Evolutionary conservation across 2,797 vertebrate species (phyloP).

Genomic region (Emydoidea blandingii): DNA sequence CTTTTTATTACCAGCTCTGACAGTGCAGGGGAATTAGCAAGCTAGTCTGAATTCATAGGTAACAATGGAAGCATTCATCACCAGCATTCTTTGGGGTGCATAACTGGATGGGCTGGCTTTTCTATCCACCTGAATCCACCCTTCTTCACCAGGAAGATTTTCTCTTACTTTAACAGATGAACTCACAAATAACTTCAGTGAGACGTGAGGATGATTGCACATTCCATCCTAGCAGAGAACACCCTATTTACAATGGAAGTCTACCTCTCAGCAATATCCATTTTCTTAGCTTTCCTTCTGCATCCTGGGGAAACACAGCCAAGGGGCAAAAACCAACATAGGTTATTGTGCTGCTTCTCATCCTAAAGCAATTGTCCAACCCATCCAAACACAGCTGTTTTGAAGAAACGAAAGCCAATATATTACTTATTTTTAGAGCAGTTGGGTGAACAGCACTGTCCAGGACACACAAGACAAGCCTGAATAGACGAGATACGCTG

Average conservation of each 20-base stretch:
- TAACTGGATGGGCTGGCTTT: conserved; percentile 1
- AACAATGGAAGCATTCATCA: neutral
- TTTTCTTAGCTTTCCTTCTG: neutral
- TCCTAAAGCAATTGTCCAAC: fast-evolving
- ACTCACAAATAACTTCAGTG: neutral
- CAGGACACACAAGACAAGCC: neutral
- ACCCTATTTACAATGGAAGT: neutral
- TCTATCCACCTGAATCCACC: neutral
- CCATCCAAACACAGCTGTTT: neutral
- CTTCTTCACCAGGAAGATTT: neutral
- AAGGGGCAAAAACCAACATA: neutral
- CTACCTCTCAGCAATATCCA: neutral
- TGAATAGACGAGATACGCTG: neutral
- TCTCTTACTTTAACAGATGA: neutral
- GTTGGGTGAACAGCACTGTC: neutral
- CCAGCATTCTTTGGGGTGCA: neutral
- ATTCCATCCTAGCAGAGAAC: neutral
- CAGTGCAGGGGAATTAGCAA: neutral
- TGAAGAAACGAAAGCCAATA: neutral
- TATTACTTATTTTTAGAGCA: neutral
- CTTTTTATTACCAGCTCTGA: neutral
- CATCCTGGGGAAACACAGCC: neutral
- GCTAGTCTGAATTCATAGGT: neutral
- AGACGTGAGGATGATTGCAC: neutral
- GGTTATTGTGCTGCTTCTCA: neutral